Evolutionary conservation across 1,140 invertebrate genomes (phyloP), one percentile per base, ranked within the genome.

Genomic region (Drosophila leontia): DNA sequence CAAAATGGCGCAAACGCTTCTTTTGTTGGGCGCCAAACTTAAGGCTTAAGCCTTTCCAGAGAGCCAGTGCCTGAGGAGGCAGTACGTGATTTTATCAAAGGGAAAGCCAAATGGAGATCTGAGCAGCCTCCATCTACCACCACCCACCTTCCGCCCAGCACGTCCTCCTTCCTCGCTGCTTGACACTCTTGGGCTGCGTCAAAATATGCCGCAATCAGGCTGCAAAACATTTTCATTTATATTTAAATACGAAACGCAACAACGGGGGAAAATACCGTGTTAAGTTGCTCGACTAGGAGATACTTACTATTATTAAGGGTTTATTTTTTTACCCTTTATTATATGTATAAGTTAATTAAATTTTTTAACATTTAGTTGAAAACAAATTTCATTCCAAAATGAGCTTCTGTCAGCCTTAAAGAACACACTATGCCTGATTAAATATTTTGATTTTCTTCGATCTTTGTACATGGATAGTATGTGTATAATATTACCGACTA

Each of bases 221-320:
- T 90, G 84, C 84, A 88, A 88, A 88, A 84, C 85, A 88, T 88
- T 88, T 88, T 90, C 84, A 88, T 88, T 88, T 88, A 88, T 88
- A 88, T 88, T 88, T 90, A 88, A 88, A 88, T 88, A 90, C 85
- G 75, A 83, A 76, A 65, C 82, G 19, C 26, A 23, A 13, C 2
- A 32, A n/a, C 11, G 29, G n/a, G n/a, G 48, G 15, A 37, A 12
- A 26, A 26, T 3, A 3, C 19, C 4, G 3, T 3, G 5, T 9
- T 6, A 4, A 39, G 34, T 23, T 23, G 0, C 53, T 39, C 19
- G 53, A 56, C 53, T 26, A 3, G 3, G 5, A 0, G 19, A 56
- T 56, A 56, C 34, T 37, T 15, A 35, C 26, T 29, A 23, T 13
- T 29, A 26, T 48, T n/a, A n/a, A 26, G 32, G 32, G 37, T 39